A percentile compares a stretch with the other conserved stretches of the same genome.
Evolutionary conservation across 2,113 vertebrate species (phyloP).

Genomic region (Ceyx melanurus): DNA sequence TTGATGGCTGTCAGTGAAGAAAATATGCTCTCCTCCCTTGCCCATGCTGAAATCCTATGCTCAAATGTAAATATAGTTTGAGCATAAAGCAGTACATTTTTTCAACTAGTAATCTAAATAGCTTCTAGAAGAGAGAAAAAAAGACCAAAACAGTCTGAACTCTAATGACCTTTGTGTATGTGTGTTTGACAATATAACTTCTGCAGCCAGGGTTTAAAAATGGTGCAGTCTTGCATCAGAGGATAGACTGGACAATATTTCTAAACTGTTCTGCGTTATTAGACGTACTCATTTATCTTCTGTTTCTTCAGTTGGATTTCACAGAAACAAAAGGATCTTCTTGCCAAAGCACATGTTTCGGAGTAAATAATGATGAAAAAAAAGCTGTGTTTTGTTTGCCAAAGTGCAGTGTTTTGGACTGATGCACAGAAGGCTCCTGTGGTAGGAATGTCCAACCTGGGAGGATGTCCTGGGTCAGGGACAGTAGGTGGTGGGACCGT

Average conservation of each 20-base stretch:
- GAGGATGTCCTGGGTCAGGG: background rate
- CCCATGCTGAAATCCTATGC: conserved; percentile 32
- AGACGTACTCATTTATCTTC: conserved; percentile 41
- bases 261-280: conserved; percentile 26
- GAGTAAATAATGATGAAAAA: conserved; percentile 20
- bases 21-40: background rate
- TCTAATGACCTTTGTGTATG: background rate
- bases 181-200: conserved; percentile 23
- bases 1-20: background rate
- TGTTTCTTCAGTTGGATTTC: conserved; percentile 43
- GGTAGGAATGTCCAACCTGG: background rate
- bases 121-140: background rate
- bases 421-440: background rate
- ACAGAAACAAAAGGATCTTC: background rate
- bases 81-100: conserved; percentile 4
- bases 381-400: background rate
- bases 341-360: conserved; percentile 32
- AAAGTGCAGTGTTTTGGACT: background rate
- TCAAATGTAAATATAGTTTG: conserved; percentile 44
- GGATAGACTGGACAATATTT: conserved; percentile 37
- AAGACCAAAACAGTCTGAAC: conserved; percentile 1
- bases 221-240: conserved; percentile 57
- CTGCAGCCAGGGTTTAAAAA: conserved; percentile 59
- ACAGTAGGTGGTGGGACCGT: background rate
- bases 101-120: conserved; percentile 12